phyloP scores from a whole-genome alignment of 2,888 invertebrate species.

The Mesoligia furuncula region DNA sequence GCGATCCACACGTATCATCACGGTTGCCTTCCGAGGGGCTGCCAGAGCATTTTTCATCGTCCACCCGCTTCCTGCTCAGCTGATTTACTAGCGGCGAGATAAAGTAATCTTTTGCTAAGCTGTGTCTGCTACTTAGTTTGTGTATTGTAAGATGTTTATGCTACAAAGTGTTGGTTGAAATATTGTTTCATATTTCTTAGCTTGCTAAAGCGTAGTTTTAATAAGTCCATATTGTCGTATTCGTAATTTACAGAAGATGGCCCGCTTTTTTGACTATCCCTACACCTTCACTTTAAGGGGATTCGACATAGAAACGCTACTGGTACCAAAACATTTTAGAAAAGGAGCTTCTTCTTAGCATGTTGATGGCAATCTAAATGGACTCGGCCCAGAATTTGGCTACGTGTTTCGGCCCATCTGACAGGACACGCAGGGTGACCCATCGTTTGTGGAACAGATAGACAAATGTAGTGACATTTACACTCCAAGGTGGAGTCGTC shows the following conservation, averaged over 20 bases:
- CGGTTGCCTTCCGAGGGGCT: conserved; percentile 64
- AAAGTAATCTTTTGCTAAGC: conserved; percentile 72
- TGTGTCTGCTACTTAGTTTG: conserved; percentile 54
- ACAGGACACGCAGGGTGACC: no score
- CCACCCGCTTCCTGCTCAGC: conserved; percentile 71
- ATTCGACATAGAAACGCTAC: background rate
- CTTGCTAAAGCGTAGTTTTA: background rate
- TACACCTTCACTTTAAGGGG: background rate
- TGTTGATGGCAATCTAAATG: no score
- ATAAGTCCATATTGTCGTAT: no score
- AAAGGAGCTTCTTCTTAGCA: no score
- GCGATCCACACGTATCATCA: conserved; percentile 73
- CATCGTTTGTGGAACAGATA: no score
- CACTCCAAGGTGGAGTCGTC: no score
- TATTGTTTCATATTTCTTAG: background rate
- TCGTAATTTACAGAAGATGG: background rate
- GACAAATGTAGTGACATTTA: no score
- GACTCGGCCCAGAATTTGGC: no score
- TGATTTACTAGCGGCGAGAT: conserved; percentile 78
- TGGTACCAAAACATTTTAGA: background rate
- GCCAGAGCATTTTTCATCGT: conserved; percentile 78
- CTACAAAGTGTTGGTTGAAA: conserved; percentile 23
- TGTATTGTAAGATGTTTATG: conserved; percentile 12
- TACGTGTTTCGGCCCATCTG: no score
- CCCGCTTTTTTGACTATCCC: background rate